Evolutionary conservation across 2,888 invertebrate genomes (phyloP), one percentile per base, ranked within the genome.

Genomic region (Phaonia tiefii): DNA sequence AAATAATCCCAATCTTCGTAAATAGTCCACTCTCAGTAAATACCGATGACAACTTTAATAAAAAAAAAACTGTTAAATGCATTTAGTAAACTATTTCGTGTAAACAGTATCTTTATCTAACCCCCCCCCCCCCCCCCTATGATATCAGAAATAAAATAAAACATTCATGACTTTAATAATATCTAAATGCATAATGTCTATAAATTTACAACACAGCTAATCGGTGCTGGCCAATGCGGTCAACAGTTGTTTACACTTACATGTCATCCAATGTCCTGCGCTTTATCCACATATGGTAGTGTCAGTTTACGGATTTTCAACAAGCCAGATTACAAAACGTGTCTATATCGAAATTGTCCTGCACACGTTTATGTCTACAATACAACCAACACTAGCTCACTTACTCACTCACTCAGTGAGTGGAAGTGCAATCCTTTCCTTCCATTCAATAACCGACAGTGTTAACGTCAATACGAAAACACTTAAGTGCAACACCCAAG

Each of bases 401-500:
- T 5, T 8, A 31, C 31, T 31, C 22, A 63, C 63, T 63, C 22
- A 63, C 1, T 1, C 63, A 22, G 22, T 37, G 37, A 37, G 37
- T 44, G 37, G 39, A 63, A 63, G 22, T 63, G 63, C 63, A 20
- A 63, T 20, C 17, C 31, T 31, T 31, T 8, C 31, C 8, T 31
- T 31, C 31, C 37, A 26, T 63, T 44, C 54, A 58, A 22, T 63
- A 56, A 49, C 54, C 66, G 31, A 69, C n/a, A 73, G 49, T 69
- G 56, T 73, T 56, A 56, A 31, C 65, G 49, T 46, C 63, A 75
- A 54, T 69, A 65, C 65, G 5, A 80, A 72, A 80, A 20, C 75
- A 80, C 65, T 76, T 69, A 72, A 65, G 72, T 76, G 75, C 56
- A 63, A 54, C 60, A 46, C 70, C n/a, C 15, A 65, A 72, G 74